phyloP scores from a whole-genome alignment of 2,888 invertebrate species.

The Cantharis rufa region DNA sequence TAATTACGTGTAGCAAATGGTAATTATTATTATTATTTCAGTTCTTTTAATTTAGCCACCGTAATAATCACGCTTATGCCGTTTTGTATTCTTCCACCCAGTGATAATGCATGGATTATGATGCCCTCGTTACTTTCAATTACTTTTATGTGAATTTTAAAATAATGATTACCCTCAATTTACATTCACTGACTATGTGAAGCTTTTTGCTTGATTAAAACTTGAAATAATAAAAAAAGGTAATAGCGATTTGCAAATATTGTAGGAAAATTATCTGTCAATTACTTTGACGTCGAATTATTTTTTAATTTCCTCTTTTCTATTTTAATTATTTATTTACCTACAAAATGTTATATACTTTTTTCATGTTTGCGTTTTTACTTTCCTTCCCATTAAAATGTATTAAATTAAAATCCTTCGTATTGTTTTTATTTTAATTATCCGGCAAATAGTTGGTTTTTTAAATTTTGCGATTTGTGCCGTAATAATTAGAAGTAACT shows the following conservation, averaged over 20 bases:
- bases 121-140: constrained; percentile 51
- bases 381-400: background rate
- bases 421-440: background rate
- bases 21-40: background rate
- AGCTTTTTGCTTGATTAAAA: constrained; percentile 52
- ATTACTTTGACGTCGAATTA: background rate
- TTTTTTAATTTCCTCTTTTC: background rate
- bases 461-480: background rate
- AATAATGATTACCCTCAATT: constrained; percentile 51
- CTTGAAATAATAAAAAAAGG: background rate
- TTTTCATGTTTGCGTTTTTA: background rate
- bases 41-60: background rate
- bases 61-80: background rate
- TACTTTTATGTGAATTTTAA: constrained; percentile 51
- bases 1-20: no score
- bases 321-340: background rate
- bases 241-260: background rate
- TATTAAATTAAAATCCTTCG: background rate
- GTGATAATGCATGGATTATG: constrained; percentile 11
- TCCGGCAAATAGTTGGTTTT: background rate
- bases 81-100: background rate
- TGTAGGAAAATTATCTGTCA: background rate
- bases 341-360: background rate
- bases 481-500: constrained; percentile 23
- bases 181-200: constrained; percentile 43